A percentile compares a stretch with the other conserved stretches of the same genome.
Evolutionary conservation across 2,888 invertebrate species (phyloP).

Genomic region (Lasioglossum figueresi): DNA sequence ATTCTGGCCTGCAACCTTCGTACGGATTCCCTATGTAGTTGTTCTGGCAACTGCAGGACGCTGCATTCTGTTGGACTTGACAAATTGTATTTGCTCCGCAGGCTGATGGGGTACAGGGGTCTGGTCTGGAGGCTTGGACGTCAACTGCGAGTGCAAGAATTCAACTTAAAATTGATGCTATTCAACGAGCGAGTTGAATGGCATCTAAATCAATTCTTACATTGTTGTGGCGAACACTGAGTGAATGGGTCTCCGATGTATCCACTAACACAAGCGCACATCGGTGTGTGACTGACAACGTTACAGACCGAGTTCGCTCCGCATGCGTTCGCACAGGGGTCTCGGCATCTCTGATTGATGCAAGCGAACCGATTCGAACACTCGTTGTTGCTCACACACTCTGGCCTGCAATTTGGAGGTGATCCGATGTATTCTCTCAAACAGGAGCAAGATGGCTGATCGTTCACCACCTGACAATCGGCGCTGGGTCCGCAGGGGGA

Average conservation of each 20-base stretch:
- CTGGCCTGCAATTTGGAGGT: slow-evolving; percentile 91
- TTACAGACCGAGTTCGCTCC: slow-evolving; percentile 87
- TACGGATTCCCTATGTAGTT: slow-evolving; percentile 89
- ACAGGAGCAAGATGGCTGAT: slow-evolving; percentile 89
- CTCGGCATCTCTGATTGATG: slow-evolving; percentile 87
- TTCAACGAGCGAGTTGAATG: no score
- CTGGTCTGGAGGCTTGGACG: slow-evolving; percentile 43
- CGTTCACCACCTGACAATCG: slow-evolving; percentile 85
- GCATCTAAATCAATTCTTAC: slow-evolving; percentile 77
- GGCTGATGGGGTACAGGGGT: slow-evolving; percentile 89
- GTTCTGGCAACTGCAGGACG: slow-evolving; percentile 90
- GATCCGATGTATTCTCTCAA: slow-evolving; percentile 88
- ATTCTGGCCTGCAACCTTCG: slow-evolving; percentile 91
- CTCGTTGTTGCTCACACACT: slow-evolving; percentile 90
- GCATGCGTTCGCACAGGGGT: slow-evolving; percentile 88
- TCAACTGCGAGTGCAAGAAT: slow-evolving; percentile 52
- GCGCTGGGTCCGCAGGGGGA: slow-evolving; percentile 88
- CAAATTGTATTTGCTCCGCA: slow-evolving; percentile 92
- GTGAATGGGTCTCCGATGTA: slow-evolving; percentile 89
- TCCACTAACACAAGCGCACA: slow-evolving; percentile 85
- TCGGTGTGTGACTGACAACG: slow-evolving; percentile 88
- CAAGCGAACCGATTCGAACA: slow-evolving; percentile 87
- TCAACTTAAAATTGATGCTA: not conserved
- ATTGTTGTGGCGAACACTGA: slow-evolving; percentile 84
- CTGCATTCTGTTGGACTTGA: slow-evolving; percentile 89